These are phyloP conservation scores for Xenops minutus DNA, from an alignment of 2,797 vertebrate species.

Conservation along the genomic window DNA sequence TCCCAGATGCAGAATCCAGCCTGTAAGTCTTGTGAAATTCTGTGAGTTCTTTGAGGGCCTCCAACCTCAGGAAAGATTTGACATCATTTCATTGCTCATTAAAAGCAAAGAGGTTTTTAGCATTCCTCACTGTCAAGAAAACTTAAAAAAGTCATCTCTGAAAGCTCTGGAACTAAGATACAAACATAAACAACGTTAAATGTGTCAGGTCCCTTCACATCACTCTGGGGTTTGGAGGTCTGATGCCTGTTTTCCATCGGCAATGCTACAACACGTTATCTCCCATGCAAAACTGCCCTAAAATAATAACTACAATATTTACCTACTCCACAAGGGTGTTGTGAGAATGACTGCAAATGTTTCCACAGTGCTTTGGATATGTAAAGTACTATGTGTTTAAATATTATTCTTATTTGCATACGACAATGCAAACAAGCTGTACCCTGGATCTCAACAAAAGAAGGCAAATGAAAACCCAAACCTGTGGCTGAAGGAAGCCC, in stretches of 20 bases:
- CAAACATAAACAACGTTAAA: not conserved
- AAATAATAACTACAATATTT: not conserved
- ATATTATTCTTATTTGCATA: constrained; percentile 32
- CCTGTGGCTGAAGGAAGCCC: not conserved
- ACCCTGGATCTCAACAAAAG: not conserved
- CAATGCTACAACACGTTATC: not conserved
- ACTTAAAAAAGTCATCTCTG: not conserved
- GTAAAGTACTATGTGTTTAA: not conserved
- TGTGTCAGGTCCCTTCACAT: not conserved
- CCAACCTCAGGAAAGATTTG: not conserved
- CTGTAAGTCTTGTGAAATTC: not conserved
- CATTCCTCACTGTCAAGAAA: not conserved
- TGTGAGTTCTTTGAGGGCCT: not conserved
- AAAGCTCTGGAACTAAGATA: not conserved
- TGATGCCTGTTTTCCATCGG: not conserved
- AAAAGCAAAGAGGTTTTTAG: not conserved
- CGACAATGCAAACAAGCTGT: not conserved
- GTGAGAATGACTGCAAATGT: not conserved
- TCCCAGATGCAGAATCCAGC: not conserved
- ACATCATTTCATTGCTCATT: not conserved
- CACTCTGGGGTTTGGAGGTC: not conserved
- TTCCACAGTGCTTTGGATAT: constrained; percentile 11
- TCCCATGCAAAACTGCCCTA: not conserved
- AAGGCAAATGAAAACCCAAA: not conserved
- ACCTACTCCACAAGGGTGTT: not conserved